Evolutionary conservation across 2,888 invertebrate species (phyloP), one percentile per base, ranked within the genome.

Genomic region (Punctoribates punctum): DNA sequence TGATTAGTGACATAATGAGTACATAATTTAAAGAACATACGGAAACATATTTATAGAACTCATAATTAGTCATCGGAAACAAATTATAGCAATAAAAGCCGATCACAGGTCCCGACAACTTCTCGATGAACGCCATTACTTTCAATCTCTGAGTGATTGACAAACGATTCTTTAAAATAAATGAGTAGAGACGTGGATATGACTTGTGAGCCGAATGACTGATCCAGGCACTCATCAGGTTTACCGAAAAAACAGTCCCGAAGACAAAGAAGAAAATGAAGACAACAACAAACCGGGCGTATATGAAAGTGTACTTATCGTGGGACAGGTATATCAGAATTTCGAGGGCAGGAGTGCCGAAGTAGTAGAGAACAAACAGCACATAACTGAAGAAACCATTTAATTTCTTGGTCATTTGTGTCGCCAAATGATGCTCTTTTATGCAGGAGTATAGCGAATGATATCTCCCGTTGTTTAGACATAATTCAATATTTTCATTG

Each of bases 21-120:
- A 62, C 6, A 34, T 65, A 65, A 17, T 3, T 34, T 11, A 0
- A 6, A 3, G 20, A 6, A 2, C 34, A 34, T n/a, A 20, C 20
- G 15, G 34, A 4, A 2, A 34, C 3, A 17, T 65, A 65, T 8
- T 25, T 4, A 34, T 34, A 65, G 34, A 65, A 65, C 65, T 65
- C 34, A 34, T 17, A 65, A 9, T 65, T 65, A 34, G 5, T 65
- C 65, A 65, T 34, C 5, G 65, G 65, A 38, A 65, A 65, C 1
- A 65, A 11, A 3, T 34, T 20, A 17, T 0, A 65, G 38, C 65
- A 65, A 65, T 65, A 65, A 34, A 65, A 65, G 17, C 65, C 65
- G 9, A 65, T 65, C 17, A 17, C 65, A 34, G 65, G 17, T 15
- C 17, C 34, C 17, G 34, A 17, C 20, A 65, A 17, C n/a, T 65